These are phyloP conservation scores for Drosophila dives DNA, from an alignment of 2,888 invertebrate genomes.

Conservation along the genomic window DNA sequence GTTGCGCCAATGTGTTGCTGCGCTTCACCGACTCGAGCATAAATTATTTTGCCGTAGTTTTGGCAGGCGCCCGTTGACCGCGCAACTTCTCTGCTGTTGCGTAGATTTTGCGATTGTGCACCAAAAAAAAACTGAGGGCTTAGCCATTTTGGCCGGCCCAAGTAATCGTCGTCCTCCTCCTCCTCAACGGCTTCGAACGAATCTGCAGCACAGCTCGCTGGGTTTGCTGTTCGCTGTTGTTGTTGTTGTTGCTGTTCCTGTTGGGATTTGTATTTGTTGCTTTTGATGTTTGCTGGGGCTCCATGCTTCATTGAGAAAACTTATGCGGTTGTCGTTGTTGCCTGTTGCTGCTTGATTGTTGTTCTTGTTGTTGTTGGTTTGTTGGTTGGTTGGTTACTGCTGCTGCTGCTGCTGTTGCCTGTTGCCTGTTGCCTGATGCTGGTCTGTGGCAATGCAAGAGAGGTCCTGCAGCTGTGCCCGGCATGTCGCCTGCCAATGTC, in stretches of 20 bases:
- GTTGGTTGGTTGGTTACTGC: constrained; percentile 59
- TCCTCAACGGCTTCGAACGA: constrained; percentile 12
- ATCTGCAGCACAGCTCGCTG: constrained; percentile 23
- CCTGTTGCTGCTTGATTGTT: constrained; percentile 20
- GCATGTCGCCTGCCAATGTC: constrained; percentile 80
- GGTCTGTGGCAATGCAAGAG: constrained; percentile 34
- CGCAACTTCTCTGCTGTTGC: constrained; percentile 49
- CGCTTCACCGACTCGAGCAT: constrained; percentile 77
- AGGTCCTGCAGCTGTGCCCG: constrained; percentile 75
- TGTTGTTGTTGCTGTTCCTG: not conserved
- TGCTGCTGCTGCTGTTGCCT: not conserved
- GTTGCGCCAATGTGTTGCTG: constrained; percentile 75
- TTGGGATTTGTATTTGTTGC: constrained; percentile 45
- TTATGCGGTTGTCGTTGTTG: constrained; percentile 65
- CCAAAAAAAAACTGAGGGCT: constrained; percentile 71
- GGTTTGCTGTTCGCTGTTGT: constrained; percentile 3
- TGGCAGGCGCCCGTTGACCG: constrained; percentile 79
- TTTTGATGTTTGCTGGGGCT: constrained; percentile 50
- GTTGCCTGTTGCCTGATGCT: constrained; percentile 38
- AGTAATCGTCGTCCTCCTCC: constrained; percentile 16
- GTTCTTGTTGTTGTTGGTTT: constrained; percentile 36
- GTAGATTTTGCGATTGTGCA: constrained; percentile 80
- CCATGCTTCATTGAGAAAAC: constrained; percentile 80
- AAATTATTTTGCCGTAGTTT: constrained; percentile 83
- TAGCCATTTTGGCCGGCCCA: constrained; percentile 60